Evolutionary conservation across 37 sponge, comb jelly and placozoan genomes (phyloP), one percentile per base, ranked within the genome.

Genomic region (Geodia barretti): DNA sequence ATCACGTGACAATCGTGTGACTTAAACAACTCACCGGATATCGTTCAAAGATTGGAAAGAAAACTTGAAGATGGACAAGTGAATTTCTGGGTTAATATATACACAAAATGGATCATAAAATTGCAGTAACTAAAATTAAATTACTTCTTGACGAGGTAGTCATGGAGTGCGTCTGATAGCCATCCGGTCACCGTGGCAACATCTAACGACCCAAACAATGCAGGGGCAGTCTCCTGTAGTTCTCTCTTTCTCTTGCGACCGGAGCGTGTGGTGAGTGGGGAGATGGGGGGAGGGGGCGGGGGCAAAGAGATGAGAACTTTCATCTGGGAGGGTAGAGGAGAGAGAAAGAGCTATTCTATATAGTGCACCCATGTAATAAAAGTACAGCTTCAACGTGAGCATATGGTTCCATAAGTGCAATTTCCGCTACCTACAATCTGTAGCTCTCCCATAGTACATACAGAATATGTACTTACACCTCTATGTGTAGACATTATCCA

Each of bases 71-170:
- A 4, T 70, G 83, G 2, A 82, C 74, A 41, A 59, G 82, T 37
- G 83, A 82, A 43, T 82, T 88, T 73, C 88, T 88, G 70, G 9
- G n/a, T n/a, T n/a, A n/a, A n/a, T n/a, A n/a, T n/a, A n/a, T n/a
- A n/a, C n/a, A n/a, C n/a, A n/a, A n/a, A n/a, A n/a, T n/a, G n/a
- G n/a, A n/a, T n/a, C n/a, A n/a, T n/a, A n/a, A n/a, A n/a, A n/a
- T n/a, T n/a, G n/a, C n/a, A n/a, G n/a, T n/a, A n/a, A n/a, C n/a
- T n/a, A n/a, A n/a, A n/a, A n/a, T 65, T 8, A 19, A 30, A 76
- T 77, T 39, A 77, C 85, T 77, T 85, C n/a, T 54, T 68, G 2
- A 78, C 77, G 23, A 85, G 40, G 72, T 77, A 77, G 41, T 77
- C 60, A 11, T 71, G 72, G 19, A 85, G 72, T 33, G 71, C 78